Percentiles rank a stretch among this genome's conserved stretches.
Evolutionary conservation across 1,140 invertebrate genomes (phyloP).

Genomic region (Pogonomyrmex californicus): DNA sequence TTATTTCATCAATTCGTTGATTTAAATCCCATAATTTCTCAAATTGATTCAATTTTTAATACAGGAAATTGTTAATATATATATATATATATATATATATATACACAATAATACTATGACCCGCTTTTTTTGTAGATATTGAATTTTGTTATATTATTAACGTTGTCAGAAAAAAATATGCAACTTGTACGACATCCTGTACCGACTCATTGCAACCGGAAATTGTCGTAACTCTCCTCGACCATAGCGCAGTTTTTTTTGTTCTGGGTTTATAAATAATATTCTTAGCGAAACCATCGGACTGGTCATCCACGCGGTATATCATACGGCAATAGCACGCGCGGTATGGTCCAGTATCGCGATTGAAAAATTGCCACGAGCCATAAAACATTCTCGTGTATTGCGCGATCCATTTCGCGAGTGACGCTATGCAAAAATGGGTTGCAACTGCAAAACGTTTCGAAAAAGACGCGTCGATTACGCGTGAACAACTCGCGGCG

Average conservation of each 20-base stretch:
- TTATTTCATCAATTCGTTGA: neutral
- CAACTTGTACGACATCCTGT: neutral
- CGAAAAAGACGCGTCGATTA: constrained; percentile 55
- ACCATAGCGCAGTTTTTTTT: neutral
- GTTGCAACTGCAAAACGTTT: constrained; percentile 36
- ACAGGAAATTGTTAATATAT: neutral
- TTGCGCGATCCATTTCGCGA: constrained; percentile 65
- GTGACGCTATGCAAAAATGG: constrained; percentile 57
- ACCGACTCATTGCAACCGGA: neutral
- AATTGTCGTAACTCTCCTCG: neutral
- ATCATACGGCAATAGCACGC: constrained; percentile 18
- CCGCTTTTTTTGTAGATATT: neutral
- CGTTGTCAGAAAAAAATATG: neutral
- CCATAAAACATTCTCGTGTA: constrained; percentile 67
- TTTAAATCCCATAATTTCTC: neutral
- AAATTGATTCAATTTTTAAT: too few relatives aligned
- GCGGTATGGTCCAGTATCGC: constrained; percentile 57
- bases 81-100: too few relatives aligned
- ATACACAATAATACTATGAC: neutral
- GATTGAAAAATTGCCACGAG: constrained; percentile 72
- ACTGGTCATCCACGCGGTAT: constrained; percentile 20
- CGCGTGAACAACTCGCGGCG: constrained; percentile 5
- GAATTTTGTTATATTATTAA: neutral
- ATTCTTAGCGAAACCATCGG: constrained; percentile 59
- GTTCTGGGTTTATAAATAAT: constrained; percentile 28